Conservation (phyloP, 2,113 vertebrate species). For the Cryptotis parvus region DNA sequence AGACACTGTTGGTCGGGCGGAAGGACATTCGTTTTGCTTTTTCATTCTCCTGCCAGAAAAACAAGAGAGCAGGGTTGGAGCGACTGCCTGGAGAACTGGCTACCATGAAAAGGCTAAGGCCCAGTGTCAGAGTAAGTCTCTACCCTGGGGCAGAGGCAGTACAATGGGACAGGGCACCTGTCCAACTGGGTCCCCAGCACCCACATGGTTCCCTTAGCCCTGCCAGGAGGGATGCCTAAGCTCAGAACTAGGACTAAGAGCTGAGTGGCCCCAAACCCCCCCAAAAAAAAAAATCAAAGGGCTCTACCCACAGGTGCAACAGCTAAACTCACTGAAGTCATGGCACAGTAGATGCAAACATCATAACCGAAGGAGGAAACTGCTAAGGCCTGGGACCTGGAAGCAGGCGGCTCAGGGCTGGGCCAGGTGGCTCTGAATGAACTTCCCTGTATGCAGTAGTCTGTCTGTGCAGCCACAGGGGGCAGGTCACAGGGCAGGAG, state of each 20-base stretch:
- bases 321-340: background rate
- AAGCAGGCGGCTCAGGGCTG: background rate
- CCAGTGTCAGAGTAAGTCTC: no score
- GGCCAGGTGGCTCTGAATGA: background rate
- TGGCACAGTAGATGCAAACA: background rate
- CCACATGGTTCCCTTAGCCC: no score
- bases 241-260: no score
- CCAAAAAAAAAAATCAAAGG: background rate
- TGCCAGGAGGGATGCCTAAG: no score
- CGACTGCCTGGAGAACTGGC: background rate
- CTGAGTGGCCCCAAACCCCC: no score
- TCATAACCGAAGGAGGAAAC: background rate
- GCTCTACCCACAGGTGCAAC: background rate
- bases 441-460: background rate
- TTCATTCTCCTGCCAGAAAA: conserved; percentile 85
- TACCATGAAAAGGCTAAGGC: background rate
- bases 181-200: background rate
- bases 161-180: background rate
- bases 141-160: background rate
- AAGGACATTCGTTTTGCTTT: conserved; percentile 85
- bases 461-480: no score
- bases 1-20: conserved; percentile 85
- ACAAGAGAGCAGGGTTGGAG: background rate
- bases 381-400: background rate
- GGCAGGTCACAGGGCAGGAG: background rate